Percentiles rank a stretch among this genome's conserved stretches.
phyloP scores from a whole-genome alignment of 2,797 vertebrate genomes.

The Lutjanus campechanus region DNA sequence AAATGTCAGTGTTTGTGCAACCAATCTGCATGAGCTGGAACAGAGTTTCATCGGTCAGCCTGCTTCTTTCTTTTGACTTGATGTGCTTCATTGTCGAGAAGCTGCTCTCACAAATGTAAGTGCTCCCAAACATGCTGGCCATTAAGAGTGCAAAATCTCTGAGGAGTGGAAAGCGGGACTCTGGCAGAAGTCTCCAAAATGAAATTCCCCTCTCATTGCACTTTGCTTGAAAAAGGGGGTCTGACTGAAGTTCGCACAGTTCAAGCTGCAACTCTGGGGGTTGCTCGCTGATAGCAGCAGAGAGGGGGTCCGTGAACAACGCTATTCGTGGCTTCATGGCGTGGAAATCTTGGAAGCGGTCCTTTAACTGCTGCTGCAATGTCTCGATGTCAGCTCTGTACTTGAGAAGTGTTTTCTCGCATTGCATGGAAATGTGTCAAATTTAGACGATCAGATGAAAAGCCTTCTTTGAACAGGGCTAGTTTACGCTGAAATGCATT shows the following conservation, averaged over 20 bases:
- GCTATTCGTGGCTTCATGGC: neutral
- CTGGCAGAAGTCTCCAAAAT: neutral
- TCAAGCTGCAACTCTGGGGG: neutral
- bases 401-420: neutral
- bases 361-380: neutral
- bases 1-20: slow-evolving; percentile 15
- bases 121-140: slow-evolving; percentile 13
- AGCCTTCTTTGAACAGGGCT: neutral
- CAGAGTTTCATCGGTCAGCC: neutral
- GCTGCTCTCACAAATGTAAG: neutral
- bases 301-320: neutral
- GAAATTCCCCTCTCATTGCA: neutral
- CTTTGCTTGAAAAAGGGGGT: slow-evolving; percentile 8
- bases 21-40: slow-evolving; percentile 14
- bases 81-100: slow-evolving; percentile 11
- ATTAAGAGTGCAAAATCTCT: neutral
- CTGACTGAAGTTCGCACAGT: neutral
- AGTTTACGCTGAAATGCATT: neutral
- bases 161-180: neutral
- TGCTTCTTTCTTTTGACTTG: neutral
- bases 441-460: neutral
- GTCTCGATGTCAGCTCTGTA: neutral
- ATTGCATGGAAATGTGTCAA: too few species aligned
- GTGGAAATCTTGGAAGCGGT: neutral
- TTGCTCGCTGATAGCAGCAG: neutral